These are phyloP conservation scores for Pyrrhia umbra DNA, from an alignment of 2,888 invertebrate genomes.

Conservation along the genomic window DNA sequence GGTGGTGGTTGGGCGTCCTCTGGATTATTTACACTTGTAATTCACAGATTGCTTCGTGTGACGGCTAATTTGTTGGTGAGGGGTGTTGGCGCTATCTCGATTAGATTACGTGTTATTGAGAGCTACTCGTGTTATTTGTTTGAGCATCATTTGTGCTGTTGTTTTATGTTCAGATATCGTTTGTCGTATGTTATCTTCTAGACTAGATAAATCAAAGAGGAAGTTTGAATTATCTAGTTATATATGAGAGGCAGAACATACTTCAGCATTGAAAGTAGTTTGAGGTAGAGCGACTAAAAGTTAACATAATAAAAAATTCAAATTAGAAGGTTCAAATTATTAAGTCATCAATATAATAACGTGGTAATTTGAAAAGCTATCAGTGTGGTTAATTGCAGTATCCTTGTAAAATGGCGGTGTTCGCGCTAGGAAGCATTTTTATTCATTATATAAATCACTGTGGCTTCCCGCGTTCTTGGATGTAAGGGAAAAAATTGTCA, in stretches of 20 bases:
- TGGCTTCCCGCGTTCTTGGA: conserved; percentile 79
- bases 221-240: conserved; percentile 13
- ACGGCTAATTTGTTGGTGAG: conserved; percentile 82
- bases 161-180: conserved; percentile 47
- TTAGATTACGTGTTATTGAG: conserved; percentile 75
- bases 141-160: conserved; percentile 61
- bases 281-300: neutral
- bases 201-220: too few species aligned
- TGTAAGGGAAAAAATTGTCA: conserved; percentile 87
- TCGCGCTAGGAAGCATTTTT: conserved; percentile 83
- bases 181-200: conserved; percentile 43
- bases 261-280: conserved; percentile 10
- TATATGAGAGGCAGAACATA: neutral
- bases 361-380: conserved; percentile 80
- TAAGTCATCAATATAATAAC: conserved; percentile 66
- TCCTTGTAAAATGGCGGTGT: conserved; percentile 78
- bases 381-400: conserved; percentile 84
- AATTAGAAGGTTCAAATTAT: conserved; percentile 58
- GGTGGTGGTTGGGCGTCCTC: conserved; percentile 87
- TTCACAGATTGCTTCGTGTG: conserved; percentile 83
- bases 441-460: conserved; percentile 89
- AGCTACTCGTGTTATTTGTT: conserved; percentile 69
- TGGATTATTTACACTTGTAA: conserved; percentile 90
- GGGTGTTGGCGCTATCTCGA: conserved; percentile 74
- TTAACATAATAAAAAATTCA: conserved; percentile 6